phyloP scores from a whole-genome alignment of 2,113 vertebrate genomes.

The Corythornis madagascariensis region DNA sequence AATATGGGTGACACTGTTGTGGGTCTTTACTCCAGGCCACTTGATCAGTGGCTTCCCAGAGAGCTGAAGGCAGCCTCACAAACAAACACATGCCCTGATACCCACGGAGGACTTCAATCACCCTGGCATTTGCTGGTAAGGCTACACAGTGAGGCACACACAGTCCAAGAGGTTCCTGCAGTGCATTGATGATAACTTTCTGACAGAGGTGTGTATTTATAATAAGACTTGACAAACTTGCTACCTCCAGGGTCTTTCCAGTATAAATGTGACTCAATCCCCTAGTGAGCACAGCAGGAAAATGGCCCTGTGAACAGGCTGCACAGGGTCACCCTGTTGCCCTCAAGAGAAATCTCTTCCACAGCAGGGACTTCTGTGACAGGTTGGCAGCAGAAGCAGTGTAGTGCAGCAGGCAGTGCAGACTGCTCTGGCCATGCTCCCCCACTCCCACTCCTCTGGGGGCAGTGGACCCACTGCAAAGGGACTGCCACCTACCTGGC shows the following conservation, averaged over 20 bases:
- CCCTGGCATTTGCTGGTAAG: too few species aligned
- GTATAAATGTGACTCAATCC: not conserved
- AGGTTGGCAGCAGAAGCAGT: not conserved
- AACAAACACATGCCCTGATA: too few species aligned
- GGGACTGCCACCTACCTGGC: not conserved
- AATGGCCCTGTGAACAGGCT: not conserved
- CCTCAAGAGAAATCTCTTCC: not conserved
- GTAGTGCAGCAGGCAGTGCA: not conserved
- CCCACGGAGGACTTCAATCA: too few species aligned
- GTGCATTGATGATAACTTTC: too few species aligned
- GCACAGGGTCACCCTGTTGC: not conserved
- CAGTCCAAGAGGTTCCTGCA: too few species aligned
- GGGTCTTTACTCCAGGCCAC: too few species aligned
- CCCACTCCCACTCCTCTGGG: not conserved
- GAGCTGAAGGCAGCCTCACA: too few species aligned
- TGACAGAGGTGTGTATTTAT: not conserved
- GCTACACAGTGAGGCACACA: too few species aligned
- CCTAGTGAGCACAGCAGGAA: not conserved
- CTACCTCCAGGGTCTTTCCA: not conserved
- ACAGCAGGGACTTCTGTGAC: not conserved
- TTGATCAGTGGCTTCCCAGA: too few species aligned
- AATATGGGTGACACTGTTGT: too few species aligned
- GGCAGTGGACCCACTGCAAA: not conserved
- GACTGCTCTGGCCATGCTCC: rapidly evolving
- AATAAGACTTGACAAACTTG: not conserved